Conservation (phyloP, 2,113 vertebrate genomes). For the Morone saxatilis region DNA sequence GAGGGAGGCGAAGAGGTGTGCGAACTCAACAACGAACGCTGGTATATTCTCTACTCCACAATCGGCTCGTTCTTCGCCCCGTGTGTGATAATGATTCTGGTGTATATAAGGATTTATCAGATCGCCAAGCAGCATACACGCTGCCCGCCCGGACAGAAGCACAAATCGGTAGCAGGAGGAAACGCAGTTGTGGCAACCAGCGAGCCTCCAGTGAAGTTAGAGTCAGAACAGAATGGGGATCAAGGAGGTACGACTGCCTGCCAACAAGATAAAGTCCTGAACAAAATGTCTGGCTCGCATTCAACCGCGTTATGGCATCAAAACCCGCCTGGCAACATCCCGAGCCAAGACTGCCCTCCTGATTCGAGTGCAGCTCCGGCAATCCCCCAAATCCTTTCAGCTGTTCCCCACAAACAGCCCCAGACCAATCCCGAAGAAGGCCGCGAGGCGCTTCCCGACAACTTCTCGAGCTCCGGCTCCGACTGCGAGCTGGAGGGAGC, state of each 20-base stretch:
- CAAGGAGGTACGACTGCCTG: not conserved
- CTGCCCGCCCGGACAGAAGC: conserved; percentile 61
- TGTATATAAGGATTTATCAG: conserved; percentile 92
- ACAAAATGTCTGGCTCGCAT: conserved; percentile 10
- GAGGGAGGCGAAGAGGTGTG: conserved; percentile 73
- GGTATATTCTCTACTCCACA: conserved; percentile 94
- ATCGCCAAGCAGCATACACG: conserved; percentile 88
- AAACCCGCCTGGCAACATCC: not conserved
- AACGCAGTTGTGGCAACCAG: not conserved
- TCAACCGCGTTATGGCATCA: conserved; percentile 5
- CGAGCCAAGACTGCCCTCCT: not conserved
- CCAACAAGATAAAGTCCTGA: not conserved
- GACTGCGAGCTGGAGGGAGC: conserved; percentile 56
- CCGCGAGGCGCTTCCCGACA: conserved; percentile 5
- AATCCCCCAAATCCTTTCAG: conserved; percentile 15
- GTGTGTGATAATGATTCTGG: conserved; percentile 93
- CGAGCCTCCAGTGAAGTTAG: not conserved
- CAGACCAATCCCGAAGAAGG: not conserved
- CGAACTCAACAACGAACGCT: conserved; percentile 88
- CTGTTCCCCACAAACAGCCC: conserved; percentile 3
- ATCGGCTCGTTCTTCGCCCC: conserved; percentile 92
- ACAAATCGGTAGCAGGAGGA: conserved; percentile 3
- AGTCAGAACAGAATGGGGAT: conserved; percentile 30
- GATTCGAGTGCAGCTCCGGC: not conserved
- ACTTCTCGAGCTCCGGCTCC: conserved; percentile 68